phyloP scores from a whole-genome alignment of 2,113 vertebrate genomes.

The Ceyx cyanopectus region DNA sequence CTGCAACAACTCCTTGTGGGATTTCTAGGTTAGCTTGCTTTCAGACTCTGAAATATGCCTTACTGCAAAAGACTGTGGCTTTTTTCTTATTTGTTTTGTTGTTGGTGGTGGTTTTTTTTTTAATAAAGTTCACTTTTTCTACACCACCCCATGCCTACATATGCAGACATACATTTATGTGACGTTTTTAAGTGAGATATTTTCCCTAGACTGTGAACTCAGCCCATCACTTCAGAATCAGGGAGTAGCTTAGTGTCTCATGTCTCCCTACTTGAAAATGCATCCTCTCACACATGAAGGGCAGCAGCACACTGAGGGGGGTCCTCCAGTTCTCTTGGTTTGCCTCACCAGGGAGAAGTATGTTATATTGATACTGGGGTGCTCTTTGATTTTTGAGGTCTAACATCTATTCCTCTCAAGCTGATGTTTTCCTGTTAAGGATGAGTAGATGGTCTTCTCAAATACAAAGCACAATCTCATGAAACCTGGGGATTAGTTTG shows the following conservation, averaged over 20 bases:
- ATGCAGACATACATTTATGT: neutral
- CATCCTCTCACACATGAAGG: accelerated
- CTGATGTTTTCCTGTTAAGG: neutral
- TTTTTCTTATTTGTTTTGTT: neutral
- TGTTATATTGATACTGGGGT: accelerated
- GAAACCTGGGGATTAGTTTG: neutral
- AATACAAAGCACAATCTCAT: neutral
- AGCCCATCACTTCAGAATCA: neutral
- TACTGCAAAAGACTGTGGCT: neutral
- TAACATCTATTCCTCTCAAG: neutral
- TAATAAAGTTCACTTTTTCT: neutral
- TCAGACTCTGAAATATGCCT: neutral
- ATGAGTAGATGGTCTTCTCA: neutral
- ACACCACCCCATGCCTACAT: neutral
- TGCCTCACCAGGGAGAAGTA: neutral
- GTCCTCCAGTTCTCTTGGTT: neutral
- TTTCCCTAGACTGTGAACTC: neutral
- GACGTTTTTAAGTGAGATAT: neutral
- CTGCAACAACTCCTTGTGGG: neutral
- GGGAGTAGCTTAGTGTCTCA: neutral
- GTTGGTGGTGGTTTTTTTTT: neutral
- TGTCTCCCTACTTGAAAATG: neutral
- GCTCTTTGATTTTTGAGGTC: neutral
- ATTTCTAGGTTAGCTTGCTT: neutral
- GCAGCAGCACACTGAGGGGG: neutral